Percentiles rank a stretch among this genome's conserved stretches.
These are phyloP conservation scores for Trissolcus brochymenae DNA, from an alignment of 2,888 invertebrate genomes.

Conservation along the genomic window DNA sequence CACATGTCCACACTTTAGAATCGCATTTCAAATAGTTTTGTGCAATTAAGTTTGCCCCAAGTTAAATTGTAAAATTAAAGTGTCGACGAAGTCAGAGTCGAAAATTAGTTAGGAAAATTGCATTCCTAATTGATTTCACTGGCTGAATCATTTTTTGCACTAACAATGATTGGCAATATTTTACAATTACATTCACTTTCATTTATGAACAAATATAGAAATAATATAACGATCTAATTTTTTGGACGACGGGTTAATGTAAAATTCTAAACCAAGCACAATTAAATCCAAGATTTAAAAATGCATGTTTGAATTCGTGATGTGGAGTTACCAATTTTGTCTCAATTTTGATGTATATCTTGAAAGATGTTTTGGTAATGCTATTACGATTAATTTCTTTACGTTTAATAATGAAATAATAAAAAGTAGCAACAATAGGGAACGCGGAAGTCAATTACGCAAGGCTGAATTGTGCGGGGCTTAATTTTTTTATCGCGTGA, in stretches of 20 bases:
- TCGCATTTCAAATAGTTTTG: slow-evolving; percentile 25
- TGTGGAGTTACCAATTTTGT: too few relatives aligned
- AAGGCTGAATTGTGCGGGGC: slow-evolving; percentile 34
- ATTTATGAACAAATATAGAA: too few relatives aligned
- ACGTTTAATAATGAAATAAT: too few relatives aligned
- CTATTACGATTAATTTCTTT: too few relatives aligned
- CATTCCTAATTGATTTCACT: slow-evolving; percentile 14
- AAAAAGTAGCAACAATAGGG: slow-evolving; percentile 14
- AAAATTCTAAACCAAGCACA: too few relatives aligned
- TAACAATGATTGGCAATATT: slow-evolving; percentile 11
- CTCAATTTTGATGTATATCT: too few relatives aligned
- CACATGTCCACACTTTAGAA: slow-evolving; percentile 30
- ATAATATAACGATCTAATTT: too few relatives aligned
- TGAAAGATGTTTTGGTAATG: too few relatives aligned
- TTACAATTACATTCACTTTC: too few relatives aligned
- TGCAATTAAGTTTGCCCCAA: slow-evolving; percentile 26
- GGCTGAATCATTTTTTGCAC: not conserved
- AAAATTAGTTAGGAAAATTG: slow-evolving; percentile 30
- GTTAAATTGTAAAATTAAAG: slow-evolving; percentile 40
- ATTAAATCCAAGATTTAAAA: too few relatives aligned
- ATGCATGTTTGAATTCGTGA: too few relatives aligned
- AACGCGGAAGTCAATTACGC: slow-evolving; percentile 38
- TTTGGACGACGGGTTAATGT: too few relatives aligned
- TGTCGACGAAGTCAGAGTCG: slow-evolving; percentile 5
- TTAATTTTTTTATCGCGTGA: slow-evolving; percentile 58